Base-by-base conservation (phyloP, 2,797 vertebrate species). In the Lagodon rhomboides region DNA sequence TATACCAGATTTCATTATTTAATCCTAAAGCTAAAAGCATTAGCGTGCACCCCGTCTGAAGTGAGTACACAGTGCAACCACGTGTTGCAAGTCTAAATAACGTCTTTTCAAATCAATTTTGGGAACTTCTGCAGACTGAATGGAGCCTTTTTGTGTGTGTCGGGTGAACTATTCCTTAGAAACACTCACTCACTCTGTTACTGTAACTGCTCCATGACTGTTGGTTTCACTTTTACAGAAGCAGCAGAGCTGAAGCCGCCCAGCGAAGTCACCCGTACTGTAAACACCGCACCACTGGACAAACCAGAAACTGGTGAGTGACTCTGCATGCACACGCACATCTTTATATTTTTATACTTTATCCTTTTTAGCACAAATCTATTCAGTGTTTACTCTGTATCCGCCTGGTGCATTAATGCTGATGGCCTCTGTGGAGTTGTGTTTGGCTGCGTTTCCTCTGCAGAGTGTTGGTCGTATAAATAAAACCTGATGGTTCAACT, bases 241-340 rank as follows among this genome's bases (percentile, higher is more conserved):
- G 75, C 89, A 79, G 91, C 89, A 51, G 91, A 84, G 47, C 82
- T 68, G 7, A 90, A 79, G 18, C 30, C 82, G 34, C 71, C 63
- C 27, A 73, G 86, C 5, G 88, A 72, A 17, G 71, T 74, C 17
- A 92, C 91, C 66, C 85, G 91, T 30, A 85, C 94, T 86, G 89
- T 94, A 87, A 95, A 85, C 55, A 87, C 95, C 0, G 87, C 95
- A 47, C 96, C 96, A 0, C 79, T 97, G 93, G 94, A 95, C 70
- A 92, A 85, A 68, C 95, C 95, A 0, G 91, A 96, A 61, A 93
- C 74, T 30, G 95, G 98, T 99, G 87, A 96, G 97, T 92, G 23
- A 75, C 20, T 47, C 2, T 20, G 18, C 22, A 69, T 41, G 43
- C 12, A 17, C 9, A 3, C 47, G 20, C 2, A 41, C n/a, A 18